These are phyloP conservation scores for Mythimna lalbum DNA, from an alignment of 2,888 invertebrate genomes.

Conservation along the genomic window DNA sequence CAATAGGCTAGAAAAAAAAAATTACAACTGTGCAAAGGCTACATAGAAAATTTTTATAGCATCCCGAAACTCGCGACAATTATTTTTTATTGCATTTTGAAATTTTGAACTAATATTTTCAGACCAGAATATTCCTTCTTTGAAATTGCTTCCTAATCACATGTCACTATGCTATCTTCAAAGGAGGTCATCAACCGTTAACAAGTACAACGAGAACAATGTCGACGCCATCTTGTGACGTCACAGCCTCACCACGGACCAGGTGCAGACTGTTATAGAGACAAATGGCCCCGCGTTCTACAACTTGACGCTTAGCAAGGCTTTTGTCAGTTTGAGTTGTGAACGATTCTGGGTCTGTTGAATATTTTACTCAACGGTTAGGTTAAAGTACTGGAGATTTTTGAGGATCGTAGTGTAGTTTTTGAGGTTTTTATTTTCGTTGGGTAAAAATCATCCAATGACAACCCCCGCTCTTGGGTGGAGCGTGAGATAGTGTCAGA, in stretches of 20 bases:
- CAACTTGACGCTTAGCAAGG: slow-evolving; percentile 27
- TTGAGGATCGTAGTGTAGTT: not conserved
- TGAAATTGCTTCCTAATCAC: too few relatives aligned
- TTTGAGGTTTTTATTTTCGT: too few relatives aligned
- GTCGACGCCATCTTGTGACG: slow-evolving; percentile 58
- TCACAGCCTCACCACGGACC: slow-evolving; percentile 49
- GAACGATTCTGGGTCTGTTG: slow-evolving; percentile 15
- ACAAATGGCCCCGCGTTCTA: slow-evolving; percentile 60
- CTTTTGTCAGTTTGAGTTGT: slow-evolving; percentile 37
- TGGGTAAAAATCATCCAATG: too few relatives aligned
- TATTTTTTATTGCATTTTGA: too few relatives aligned
- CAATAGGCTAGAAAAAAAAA: too few relatives aligned
- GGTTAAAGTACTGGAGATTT: not conserved
- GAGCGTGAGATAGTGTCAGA: too few relatives aligned
- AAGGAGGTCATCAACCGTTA: slow-evolving; percentile 26
- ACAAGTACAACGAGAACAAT: slow-evolving; percentile 34
- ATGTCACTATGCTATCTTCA: not conserved
- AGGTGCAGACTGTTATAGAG: slow-evolving; percentile 73
- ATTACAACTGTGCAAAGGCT: too few relatives aligned
- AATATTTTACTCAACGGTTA: slow-evolving; percentile 12
- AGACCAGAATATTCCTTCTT: too few relatives aligned
- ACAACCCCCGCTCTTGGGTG: too few relatives aligned
- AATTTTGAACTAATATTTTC: too few relatives aligned
- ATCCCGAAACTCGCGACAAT: too few relatives aligned
- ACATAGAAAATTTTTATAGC: too few relatives aligned